These are phyloP conservation scores for Porphyrio hochstetteri DNA, from an alignment of 2,113 vertebrate genomes.

Conservation along the genomic window DNA sequence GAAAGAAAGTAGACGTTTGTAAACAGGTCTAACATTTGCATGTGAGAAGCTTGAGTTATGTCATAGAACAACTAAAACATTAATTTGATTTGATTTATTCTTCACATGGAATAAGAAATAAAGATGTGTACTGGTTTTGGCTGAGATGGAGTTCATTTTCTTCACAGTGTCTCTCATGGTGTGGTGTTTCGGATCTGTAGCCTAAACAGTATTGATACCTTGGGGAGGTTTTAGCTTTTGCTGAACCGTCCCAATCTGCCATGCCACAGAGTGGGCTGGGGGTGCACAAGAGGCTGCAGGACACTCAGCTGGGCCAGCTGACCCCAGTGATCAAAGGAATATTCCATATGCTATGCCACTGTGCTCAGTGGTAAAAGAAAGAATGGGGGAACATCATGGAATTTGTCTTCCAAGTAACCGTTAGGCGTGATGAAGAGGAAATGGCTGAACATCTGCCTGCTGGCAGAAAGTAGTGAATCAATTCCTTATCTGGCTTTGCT, in stretches of 20 bases:
- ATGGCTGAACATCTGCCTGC: neutral
- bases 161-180: rapidly evolving
- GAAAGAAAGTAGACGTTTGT: neutral
- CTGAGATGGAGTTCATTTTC: neutral
- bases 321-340: neutral
- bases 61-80: neutral
- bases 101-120: neutral
- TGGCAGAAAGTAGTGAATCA: neutral
- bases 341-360: rapidly evolving
- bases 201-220: no score
- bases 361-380: rapidly evolving
- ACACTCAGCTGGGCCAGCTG: neutral
- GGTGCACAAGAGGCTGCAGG: neutral
- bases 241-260: neutral
- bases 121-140: neutral
- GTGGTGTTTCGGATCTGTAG: neutral
- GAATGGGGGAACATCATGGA: rapidly evolving
- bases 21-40: neutral
- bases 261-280: rapidly evolving
- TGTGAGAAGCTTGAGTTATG: neutral
- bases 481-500: neutral
- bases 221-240: neutral
- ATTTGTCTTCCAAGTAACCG: neutral
- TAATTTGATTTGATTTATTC: neutral
- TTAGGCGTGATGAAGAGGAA: rapidly evolving